Percentiles rank a stretch among this genome's conserved stretches.
phyloP scores from a whole-genome alignment of 2,113 vertebrate genomes.

The Gopherus flavomarginatus region DNA sequence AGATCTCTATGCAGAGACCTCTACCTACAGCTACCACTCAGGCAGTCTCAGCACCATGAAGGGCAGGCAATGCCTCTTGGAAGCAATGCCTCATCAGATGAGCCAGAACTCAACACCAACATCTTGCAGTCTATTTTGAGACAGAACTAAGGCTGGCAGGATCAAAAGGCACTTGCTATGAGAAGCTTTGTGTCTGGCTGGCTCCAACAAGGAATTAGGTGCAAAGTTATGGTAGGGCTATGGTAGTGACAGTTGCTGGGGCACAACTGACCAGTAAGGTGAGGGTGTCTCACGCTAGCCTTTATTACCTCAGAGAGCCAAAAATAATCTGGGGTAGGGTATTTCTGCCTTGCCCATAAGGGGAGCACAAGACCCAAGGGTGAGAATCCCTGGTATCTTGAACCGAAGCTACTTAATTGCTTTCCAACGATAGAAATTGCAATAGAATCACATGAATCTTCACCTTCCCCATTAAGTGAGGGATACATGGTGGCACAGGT shows the following conservation, averaged over 20 bases:
- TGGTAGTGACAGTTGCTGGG: not conserved
- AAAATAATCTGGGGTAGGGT: not conserved
- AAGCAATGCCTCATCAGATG: not conserved
- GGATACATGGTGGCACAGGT: not conserved
- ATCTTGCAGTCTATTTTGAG: not conserved
- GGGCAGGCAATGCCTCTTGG: not conserved
- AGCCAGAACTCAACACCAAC: not conserved
- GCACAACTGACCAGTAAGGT: not conserved
- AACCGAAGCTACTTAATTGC: not conserved
- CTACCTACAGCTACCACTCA: not conserved
- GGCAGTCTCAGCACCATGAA: not conserved
- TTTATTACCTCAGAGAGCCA: fast-evolving
- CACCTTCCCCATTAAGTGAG: fast-evolving
- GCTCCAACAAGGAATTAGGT: fast-evolving
- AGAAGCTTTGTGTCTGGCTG: not conserved
- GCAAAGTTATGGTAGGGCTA: not conserved
- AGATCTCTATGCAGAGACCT: not conserved
- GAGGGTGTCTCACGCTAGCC: fast-evolving
- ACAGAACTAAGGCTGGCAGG: not conserved
- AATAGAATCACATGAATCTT: not conserved
- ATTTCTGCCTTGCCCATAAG: fast-evolving
- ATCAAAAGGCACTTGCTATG: fast-evolving
- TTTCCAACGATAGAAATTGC: not conserved
- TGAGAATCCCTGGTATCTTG: not conserved
- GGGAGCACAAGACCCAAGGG: not conserved